Evolutionary conservation across 2,113 vertebrate genomes (phyloP).

Genomic region (Zeus faber): DNA sequence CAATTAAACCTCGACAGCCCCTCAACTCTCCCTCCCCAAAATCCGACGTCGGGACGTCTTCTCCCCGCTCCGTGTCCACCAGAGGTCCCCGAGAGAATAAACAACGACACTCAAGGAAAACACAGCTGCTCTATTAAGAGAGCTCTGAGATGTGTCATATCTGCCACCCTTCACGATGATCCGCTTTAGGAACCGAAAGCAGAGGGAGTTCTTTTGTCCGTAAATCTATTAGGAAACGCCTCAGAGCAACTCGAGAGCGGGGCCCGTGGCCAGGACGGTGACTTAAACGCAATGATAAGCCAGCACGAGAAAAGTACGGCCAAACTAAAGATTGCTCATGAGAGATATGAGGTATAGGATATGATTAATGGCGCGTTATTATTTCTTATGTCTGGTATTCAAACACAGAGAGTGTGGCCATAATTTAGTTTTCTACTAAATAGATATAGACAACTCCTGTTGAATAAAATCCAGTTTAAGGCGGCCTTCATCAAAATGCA

Average conservation of each 20-base stretch:
- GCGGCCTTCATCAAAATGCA: too few relatives aligned
- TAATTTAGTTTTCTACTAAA: too few relatives aligned
- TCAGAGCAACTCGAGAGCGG: constrained; percentile 36
- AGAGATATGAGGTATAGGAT: too few relatives aligned
- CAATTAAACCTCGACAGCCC: constrained; percentile 85
- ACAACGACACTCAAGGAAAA: constrained; percentile 84
- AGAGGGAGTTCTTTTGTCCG: constrained; percentile 55
- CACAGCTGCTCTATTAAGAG: constrained; percentile 91
- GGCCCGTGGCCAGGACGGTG: constrained; percentile 35
- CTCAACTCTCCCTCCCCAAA: constrained; percentile 45
- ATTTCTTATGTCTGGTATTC: too few relatives aligned
- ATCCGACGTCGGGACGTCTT: constrained; percentile 50
- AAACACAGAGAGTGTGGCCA: too few relatives aligned
- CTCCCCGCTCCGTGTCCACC: constrained; percentile 80
- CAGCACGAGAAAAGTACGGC: constrained; percentile 36
- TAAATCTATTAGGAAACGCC: constrained; percentile 64
- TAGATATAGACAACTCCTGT: too few relatives aligned
- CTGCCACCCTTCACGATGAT: constrained; percentile 75
- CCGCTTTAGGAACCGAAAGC: constrained; percentile 58
- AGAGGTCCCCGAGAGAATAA: constrained; percentile 75
- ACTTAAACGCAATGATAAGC: constrained; percentile 47
- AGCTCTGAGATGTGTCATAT: constrained; percentile 86
- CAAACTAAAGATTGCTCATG: constrained; percentile 37
- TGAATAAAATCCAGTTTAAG: too few relatives aligned
- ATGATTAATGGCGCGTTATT: too few relatives aligned